These are phyloP conservation scores for Notospermus geniculatus DNA, from an alignment of 1,140 invertebrate genomes.

Conservation along the genomic window DNA sequence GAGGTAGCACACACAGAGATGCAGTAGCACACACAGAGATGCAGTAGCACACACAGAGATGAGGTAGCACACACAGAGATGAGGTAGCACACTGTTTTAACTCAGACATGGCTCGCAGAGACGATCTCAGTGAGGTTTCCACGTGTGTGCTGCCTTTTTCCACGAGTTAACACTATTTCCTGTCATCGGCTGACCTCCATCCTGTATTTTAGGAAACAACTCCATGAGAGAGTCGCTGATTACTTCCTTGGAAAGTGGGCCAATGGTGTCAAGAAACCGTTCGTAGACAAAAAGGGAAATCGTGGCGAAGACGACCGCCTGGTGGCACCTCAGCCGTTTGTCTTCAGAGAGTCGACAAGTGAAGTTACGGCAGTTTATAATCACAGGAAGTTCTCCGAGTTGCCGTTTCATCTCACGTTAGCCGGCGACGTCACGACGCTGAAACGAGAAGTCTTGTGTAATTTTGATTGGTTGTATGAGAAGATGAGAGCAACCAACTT, in stretches of 20 bases:
- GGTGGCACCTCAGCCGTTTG: conserved; percentile 6
- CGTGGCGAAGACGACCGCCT: not conserved
- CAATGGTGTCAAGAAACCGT: not conserved
- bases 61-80: too few relatives aligned
- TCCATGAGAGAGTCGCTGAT: conserved; percentile 17
- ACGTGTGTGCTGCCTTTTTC: too few relatives aligned
- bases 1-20: too few relatives aligned
- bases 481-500: not conserved
- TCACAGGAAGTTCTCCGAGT: not conserved
- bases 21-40: too few relatives aligned
- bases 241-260: conserved; percentile 17
- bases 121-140: too few relatives aligned
- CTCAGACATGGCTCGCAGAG: too few relatives aligned
- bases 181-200: too few relatives aligned
- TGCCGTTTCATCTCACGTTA: not conserved
- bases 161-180: too few relatives aligned
- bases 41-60: too few relatives aligned
- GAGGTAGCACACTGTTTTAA: too few relatives aligned
- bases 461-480: not conserved
- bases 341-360: too few relatives aligned
- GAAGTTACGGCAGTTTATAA: not conserved
- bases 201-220: not conserved
- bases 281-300: not conserved
- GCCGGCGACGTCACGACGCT: not conserved
- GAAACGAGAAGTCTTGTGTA: conserved; percentile 4